Evolutionary conservation across 2,797 vertebrate species (phyloP).

Genomic region (Aselliscus stoliczkanus): DNA sequence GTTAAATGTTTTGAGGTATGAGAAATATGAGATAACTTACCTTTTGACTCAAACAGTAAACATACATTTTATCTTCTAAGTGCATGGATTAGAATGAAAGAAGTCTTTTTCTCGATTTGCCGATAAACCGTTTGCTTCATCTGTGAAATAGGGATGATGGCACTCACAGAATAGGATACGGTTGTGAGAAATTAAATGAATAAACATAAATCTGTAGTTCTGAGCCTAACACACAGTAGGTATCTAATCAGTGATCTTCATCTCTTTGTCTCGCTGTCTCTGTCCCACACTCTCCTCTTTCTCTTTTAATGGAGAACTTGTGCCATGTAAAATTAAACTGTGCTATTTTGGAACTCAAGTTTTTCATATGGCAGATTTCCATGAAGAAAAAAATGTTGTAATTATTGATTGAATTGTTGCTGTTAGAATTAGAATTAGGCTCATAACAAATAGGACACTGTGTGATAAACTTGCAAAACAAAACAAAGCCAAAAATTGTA

Average conservation of each 20-base stretch:
- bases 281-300: not conserved
- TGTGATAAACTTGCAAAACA: slow-evolving; percentile 62
- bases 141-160: not conserved
- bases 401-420: slow-evolving; percentile 61
- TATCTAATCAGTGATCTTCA: not conserved
- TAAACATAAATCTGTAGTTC: not conserved
- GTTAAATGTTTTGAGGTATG: not conserved
- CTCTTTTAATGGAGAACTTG: not conserved
- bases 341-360: slow-evolving; percentile 39
- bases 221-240: not conserved
- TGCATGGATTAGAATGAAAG: not conserved
- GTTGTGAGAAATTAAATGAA: not conserved
- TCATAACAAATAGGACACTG: slow-evolving; percentile 43
- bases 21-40: not conserved
- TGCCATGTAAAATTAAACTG: slow-evolving; percentile 28
- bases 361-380: slow-evolving; percentile 58
- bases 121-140: not conserved
- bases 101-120: not conserved
- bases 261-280: not conserved
- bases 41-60: slow-evolving; percentile 1
- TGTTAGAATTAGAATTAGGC: slow-evolving; percentile 65
- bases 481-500: slow-evolving; percentile 63
- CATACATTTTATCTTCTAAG: not conserved
- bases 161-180: not conserved
- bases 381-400: slow-evolving; percentile 35